Evolutionary conservation across 2,888 invertebrate genomes (phyloP), one percentile per base, ranked within the genome.

Genomic region (Nipponacmea schrenckii): DNA sequence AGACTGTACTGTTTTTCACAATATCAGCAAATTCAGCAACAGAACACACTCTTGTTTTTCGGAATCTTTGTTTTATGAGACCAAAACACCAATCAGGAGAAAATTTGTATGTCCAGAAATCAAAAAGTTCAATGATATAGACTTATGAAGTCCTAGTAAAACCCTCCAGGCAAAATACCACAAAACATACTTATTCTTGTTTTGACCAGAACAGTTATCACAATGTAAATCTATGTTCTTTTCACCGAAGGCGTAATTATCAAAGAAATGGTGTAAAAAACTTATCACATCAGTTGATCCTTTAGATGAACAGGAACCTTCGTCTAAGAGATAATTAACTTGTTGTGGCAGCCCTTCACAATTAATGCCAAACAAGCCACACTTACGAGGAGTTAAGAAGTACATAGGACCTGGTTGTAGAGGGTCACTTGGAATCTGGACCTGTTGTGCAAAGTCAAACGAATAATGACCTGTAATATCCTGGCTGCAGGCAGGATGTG

Each of bases 201-300:
- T 80, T 44, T 81, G 81, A 12, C 80, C 79, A 12, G 67, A 46
- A 56, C 79, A 80, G 64, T 80, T 79, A 70, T 78, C 79, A 66
- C 76, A 70, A 46, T 78, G 73, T 10, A 78, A 64, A 8, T 74
- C 26, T 0, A 72, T 67, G 39, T 69, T 20, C 10, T 27, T 71
- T 68, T 79, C 79, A 24, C 77, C 77, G 66, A 76, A 68, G 1
- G 77, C 76, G 70, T 69, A 74, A 20, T 71, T 24, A 27, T 67
- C 62, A 39, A 80, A 77, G 46, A 75, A 77, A 64, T 79, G 74
- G 46, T 81, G 74, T 1, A 77, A 24, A 62, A 74, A 68, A 48
- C 72, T 73, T 12, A 74, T 66, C 2, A 78, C 80, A 56, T 71
- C 72, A 70, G 78, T 78, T n/a, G 76, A 71, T 12, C 80, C 76